A percentile compares a stretch with the other conserved stretches of the same genome.
Conservation (phyloP, 1,140 invertebrate genomes). For the Delia radicum region DNA sequence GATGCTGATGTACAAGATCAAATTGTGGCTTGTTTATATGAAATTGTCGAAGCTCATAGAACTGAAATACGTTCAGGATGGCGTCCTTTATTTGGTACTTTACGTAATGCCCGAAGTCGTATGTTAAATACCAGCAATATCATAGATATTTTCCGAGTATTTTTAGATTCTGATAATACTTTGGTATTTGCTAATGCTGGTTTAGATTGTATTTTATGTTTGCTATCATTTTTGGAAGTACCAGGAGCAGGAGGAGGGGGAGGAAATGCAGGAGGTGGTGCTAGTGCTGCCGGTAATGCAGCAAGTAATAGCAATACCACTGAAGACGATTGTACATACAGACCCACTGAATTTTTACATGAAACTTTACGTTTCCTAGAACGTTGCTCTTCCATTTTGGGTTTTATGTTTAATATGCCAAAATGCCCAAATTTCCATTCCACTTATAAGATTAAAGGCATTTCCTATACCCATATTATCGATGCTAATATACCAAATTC, state of each 20-base stretch:
- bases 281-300: conserved; percentile 45
- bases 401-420: conserved; percentile 92
- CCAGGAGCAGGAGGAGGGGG: conserved; percentile 56
- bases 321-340: conserved; percentile 49
- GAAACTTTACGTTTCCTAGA: conserved; percentile 84
- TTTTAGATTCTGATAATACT: conserved; percentile 87
- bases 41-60: conserved; percentile 91
- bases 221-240: conserved; percentile 64
- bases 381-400: conserved; percentile 81
- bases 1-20: conserved; percentile 84
- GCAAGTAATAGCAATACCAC: conserved; percentile 57
- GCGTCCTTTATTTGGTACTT: conserved; percentile 87
- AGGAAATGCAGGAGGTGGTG: conserved; percentile 22
- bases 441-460: conserved; percentile 81
- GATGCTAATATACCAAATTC: conserved; percentile 84
- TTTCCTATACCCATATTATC: conserved; percentile 74
- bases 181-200: conserved; percentile 92
- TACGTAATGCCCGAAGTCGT: conserved; percentile 75
- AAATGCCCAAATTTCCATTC: conserved; percentile 91
- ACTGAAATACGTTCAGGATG: conserved; percentile 91
- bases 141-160: conserved; percentile 90
- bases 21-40: conserved; percentile 92
- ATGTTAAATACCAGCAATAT: conserved; percentile 68
- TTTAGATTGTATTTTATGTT: conserved; percentile 87
- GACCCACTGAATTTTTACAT: conserved; percentile 71